Evolutionary conservation across 2,797 vertebrate species (phyloP).

Genomic region (Sebastes matsubarae): DNA sequence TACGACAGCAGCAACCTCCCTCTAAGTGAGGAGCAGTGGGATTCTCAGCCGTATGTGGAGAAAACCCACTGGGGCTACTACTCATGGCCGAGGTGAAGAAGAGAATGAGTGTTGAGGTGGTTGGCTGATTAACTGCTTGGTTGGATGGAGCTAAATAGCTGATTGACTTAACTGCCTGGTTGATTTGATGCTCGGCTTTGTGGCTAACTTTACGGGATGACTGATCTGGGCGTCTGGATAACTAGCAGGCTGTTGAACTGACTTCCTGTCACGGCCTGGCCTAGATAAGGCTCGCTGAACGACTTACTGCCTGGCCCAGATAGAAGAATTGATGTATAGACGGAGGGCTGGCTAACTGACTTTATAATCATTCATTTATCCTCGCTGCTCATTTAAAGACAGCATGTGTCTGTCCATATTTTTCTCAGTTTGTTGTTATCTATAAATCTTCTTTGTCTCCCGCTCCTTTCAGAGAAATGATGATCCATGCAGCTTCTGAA

Average conservation of each 20-base stretch:
- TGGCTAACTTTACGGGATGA: constrained; percentile 52
- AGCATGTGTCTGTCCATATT: constrained; percentile 57
- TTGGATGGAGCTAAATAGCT: constrained; percentile 42
- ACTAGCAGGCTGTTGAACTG: constrained; percentile 52
- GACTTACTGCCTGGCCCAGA: constrained; percentile 73
- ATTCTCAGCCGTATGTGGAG: constrained; percentile 89
- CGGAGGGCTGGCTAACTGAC: constrained; percentile 61
- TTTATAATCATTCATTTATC: constrained; percentile 79
- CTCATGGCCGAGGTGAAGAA: constrained; percentile 90
- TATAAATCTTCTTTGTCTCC: constrained; percentile 72
- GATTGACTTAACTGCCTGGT: constrained; percentile 54
- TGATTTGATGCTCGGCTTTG: constrained; percentile 46
- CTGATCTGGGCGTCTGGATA: constrained; percentile 49
- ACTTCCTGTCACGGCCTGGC: constrained; percentile 67
- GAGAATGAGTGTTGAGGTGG: not conserved
- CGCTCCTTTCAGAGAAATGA: constrained; percentile 86
- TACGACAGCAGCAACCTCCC: constrained; percentile 89
- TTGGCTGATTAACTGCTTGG: constrained; percentile 52
- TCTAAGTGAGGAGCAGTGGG: constrained; percentile 89
- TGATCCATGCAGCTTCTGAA: constrained; percentile 89
- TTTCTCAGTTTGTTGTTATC: constrained; percentile 62
- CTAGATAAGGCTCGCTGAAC: constrained; percentile 71
- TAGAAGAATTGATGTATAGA: constrained; percentile 74
- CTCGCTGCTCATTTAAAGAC: constrained; percentile 67
- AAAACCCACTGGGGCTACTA: constrained; percentile 98